Percentiles rank a stretch among this genome's conserved stretches.
Conservation (phyloP, 37 sponge, comb jelly and placozoan species). For the Geodia barretti region DNA sequence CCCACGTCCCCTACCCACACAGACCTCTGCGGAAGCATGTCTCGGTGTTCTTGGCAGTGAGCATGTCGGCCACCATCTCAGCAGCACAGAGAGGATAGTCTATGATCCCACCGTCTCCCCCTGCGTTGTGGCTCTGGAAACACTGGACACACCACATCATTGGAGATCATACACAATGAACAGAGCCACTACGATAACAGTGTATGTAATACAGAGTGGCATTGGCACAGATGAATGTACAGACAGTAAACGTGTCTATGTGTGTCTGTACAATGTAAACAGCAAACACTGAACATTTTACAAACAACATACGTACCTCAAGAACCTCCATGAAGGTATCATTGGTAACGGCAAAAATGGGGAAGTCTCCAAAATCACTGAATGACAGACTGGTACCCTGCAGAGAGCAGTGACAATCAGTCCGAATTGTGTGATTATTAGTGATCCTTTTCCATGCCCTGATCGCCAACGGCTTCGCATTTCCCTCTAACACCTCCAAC, state of each 20-base stretch:
- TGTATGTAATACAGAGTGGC: no score
- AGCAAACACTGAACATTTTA: not conserved
- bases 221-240: no score
- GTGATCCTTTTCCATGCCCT: not conserved
- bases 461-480: no score
- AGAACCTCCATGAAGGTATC: constrained; percentile 13
- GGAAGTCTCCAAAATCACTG: constrained; percentile 70
- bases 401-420: not conserved
- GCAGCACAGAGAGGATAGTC: constrained; percentile 72
- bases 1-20: no score
- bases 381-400: constrained; percentile 52
- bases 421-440: not conserved
- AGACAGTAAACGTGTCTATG: not conserved
- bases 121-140: constrained; percentile 28
- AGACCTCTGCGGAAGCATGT: constrained; percentile 71
- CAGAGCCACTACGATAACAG: no score
- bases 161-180: no score
- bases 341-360: constrained; percentile 44
- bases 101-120: not conserved
- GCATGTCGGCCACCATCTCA: constrained; percentile 67
- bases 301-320: constrained; percentile 23
- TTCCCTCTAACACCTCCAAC: no score
- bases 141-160: constrained; percentile 37
- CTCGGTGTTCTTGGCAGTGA: constrained; percentile 25
- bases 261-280: not conserved